A percentile compares a stretch with the other conserved stretches of the same genome.
Evolutionary conservation across 2,888 invertebrate species (phyloP).

Genomic region (Brachynemurus nebulosus): DNA sequence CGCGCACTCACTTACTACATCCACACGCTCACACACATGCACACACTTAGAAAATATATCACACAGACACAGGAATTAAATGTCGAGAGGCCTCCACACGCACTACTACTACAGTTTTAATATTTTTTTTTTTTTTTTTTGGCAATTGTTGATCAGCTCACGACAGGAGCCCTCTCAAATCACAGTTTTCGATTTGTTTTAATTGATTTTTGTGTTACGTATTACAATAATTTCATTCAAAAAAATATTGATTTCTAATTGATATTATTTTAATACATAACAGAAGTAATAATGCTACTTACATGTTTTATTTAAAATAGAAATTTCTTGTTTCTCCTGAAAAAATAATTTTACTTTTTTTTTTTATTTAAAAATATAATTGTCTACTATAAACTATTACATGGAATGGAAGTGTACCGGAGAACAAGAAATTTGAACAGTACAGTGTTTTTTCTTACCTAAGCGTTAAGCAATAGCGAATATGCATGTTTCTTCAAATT

Average conservation of each 20-base stretch:
- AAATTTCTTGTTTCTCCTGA: constrained; percentile 3
- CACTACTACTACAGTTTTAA: not conserved
- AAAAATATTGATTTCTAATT: not conserved
- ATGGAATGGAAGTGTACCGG: constrained; percentile 5
- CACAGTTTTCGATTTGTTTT: constrained; percentile 32
- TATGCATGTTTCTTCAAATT: no score
- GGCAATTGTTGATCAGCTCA: constrained; percentile 5
- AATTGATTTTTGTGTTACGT: constrained; percentile 12
- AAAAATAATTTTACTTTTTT: not conserved
- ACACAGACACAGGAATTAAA: constrained; percentile 10
- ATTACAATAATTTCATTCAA: not conserved
- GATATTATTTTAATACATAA: not conserved
- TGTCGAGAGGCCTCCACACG: constrained; percentile 7
- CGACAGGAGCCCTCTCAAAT: constrained; percentile 34
- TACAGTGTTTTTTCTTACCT: no score
- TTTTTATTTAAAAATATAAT: constrained; percentile 1
- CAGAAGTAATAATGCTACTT: not conserved
- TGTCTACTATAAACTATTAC: not conserved
- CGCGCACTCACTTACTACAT: no score
- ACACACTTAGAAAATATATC: no score
- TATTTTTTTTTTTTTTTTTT: constrained; percentile 5
- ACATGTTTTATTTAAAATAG: not conserved
- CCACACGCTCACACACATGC: no score
- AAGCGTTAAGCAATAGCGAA: no score
- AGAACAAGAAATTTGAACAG: constrained; percentile 4